A percentile compares a stretch with the other conserved stretches of the same genome.
phyloP scores from a whole-genome alignment of 2,113 vertebrate genomes.

The Felis chaus region DNA sequence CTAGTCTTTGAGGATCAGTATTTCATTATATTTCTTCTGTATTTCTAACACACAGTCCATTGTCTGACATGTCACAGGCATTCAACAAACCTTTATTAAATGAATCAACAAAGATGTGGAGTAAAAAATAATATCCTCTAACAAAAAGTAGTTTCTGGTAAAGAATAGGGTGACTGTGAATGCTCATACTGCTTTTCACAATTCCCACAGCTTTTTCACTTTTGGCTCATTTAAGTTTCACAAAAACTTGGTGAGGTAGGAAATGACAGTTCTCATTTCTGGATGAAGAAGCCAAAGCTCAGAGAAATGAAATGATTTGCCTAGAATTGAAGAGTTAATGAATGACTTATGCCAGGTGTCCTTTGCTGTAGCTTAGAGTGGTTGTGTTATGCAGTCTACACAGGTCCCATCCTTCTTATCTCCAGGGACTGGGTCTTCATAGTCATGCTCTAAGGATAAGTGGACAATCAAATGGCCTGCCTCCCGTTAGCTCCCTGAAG shows the following conservation, averaged over 20 bases:
- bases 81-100: not conserved
- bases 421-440: not conserved
- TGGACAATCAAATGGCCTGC: not conserved
- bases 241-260: not conserved
- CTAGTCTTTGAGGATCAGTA: not conserved
- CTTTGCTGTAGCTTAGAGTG: not conserved
- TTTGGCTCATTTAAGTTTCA: not conserved
- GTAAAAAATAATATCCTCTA: not conserved
- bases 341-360: not conserved
- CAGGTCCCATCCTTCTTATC: not conserved
- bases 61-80: not conserved
- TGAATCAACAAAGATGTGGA: not conserved
- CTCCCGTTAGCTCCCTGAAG: not conserved
- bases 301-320: not conserved
- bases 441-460: not conserved
- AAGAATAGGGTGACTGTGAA: not conserved
- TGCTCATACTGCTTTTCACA: not conserved
- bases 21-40: not conserved
- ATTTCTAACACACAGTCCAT: not conserved
- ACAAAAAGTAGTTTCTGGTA: not conserved
- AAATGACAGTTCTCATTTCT: not conserved
- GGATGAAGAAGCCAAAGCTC: not conserved
- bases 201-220: not conserved
- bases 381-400: not conserved
- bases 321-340: not conserved